A percentile compares a stretch with the other conserved stretches of the same genome.
These are phyloP conservation scores for Cromileptes altivelis DNA, from an alignment of 2,113 vertebrate genomes.

Conservation along the genomic window DNA sequence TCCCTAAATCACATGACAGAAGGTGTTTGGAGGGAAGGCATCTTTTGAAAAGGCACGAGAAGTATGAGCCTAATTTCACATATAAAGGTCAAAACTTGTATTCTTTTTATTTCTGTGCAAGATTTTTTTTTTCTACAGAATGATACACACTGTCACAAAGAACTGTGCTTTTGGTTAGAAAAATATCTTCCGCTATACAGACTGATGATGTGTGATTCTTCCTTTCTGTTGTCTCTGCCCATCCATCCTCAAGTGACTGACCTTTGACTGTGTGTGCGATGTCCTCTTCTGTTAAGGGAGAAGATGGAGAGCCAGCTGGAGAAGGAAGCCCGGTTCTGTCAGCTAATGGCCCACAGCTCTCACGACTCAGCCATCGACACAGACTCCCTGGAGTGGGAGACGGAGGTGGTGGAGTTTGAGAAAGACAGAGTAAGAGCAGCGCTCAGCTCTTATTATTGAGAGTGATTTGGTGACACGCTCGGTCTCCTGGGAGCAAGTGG, in stretches of 20 bases:
- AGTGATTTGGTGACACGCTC: constrained; percentile 29
- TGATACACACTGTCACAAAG: neutral
- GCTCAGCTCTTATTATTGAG: constrained; percentile 29
- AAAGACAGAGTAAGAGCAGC: constrained; percentile 89
- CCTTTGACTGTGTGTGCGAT: constrained; percentile 44
- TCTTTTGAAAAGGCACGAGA: neutral
- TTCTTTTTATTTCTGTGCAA: neutral
- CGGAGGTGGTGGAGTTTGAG: constrained; percentile 97
- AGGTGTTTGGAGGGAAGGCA: neutral
- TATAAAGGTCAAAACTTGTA: constrained; percentile 4
- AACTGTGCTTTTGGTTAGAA: neutral
- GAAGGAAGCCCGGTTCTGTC: constrained; percentile 95
- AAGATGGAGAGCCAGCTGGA: constrained; percentile 97
- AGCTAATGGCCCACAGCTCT: constrained; percentile 96
- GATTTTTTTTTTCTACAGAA: too few relatives aligned
- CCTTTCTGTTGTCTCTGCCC: constrained; percentile 5
- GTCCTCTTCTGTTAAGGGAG: constrained; percentile 85
- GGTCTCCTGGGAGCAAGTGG: constrained; percentile 16
- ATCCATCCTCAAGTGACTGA: constrained; percentile 29
- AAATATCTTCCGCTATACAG: neutral
- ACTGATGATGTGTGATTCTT: neutral
- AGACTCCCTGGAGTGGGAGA: constrained; percentile 98
- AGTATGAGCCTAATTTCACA: neutral
- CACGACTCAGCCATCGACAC: constrained; percentile 98
- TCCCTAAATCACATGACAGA: constrained; percentile 3